Evolutionary conservation across 1,140 invertebrate genomes (phyloP).

Genomic region (Aphis craccivora): DNA sequence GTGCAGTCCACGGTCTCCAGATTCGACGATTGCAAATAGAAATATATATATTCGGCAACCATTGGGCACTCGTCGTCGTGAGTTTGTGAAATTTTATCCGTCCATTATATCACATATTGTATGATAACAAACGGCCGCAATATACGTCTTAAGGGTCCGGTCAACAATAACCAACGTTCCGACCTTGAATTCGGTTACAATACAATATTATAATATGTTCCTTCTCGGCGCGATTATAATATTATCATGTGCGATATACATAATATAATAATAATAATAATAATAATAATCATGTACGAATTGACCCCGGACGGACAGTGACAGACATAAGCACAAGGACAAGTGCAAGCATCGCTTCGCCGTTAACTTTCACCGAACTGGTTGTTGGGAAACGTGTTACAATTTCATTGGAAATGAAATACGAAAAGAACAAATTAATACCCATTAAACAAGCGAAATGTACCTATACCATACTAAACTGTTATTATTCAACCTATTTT

Average conservation of each 20-base stretch:
- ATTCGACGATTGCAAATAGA: not conserved
- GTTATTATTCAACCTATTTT: constrained; percentile 44
- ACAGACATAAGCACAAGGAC: constrained; percentile 54
- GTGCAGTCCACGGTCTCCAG: not conserved
- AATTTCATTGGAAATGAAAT: constrained; percentile 40
- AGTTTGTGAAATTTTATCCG: not conserved
- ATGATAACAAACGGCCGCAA: not conserved
- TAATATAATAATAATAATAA: constrained; percentile 22
- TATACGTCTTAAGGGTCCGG: not conserved
- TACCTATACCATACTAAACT: not conserved
- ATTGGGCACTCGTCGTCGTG: not conserved
- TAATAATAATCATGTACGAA: constrained; percentile 39
- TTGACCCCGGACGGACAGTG: constrained; percentile 53
- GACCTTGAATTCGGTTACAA: constrained; percentile 18
- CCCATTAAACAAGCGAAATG: constrained; percentile 31
- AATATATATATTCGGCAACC: not conserved
- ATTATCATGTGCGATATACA: not conserved
- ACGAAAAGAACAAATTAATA: constrained; percentile 40
- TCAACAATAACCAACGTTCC: not conserved
- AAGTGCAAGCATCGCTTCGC: constrained; percentile 34
- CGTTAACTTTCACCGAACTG: constrained; percentile 41
- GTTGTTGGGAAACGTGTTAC: constrained; percentile 47
- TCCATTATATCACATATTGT: not conserved
- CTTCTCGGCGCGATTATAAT: constrained; percentile 1
- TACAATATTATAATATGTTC: not conserved